phyloP scores from a whole-genome alignment of 2,113 vertebrate genomes.

The Apteryx owenii region DNA sequence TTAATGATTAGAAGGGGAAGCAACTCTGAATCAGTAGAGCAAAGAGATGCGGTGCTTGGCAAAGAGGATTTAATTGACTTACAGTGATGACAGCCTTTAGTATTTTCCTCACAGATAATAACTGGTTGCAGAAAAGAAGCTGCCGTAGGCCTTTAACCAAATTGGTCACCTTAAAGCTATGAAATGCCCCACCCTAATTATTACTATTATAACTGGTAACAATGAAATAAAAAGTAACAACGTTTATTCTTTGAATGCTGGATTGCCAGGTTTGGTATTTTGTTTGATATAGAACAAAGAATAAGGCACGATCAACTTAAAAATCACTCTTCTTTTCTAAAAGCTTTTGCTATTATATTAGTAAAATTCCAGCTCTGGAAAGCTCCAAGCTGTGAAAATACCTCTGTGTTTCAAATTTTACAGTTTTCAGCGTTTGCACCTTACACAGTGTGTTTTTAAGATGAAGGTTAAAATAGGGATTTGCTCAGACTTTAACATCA shows the following conservation, averaged over 20 bases:
- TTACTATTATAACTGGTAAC: slow-evolving; percentile 20
- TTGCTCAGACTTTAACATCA: background rate
- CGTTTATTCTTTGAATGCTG: slow-evolving; percentile 1
- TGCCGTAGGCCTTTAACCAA: slow-evolving; percentile 27
- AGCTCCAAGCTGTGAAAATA: background rate
- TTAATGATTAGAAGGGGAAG: background rate
- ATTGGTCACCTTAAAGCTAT: slow-evolving; percentile 45
- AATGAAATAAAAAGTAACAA: slow-evolving; percentile 39
- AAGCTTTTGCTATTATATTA: background rate
- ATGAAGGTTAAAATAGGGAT: background rate
- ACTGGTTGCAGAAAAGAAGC: slow-evolving; percentile 43
- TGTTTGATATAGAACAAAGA: background rate
- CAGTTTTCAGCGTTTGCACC: background rate
- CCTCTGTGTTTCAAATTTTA: background rate
- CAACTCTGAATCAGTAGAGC: background rate
- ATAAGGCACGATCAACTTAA: background rate
- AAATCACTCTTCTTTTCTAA: background rate
- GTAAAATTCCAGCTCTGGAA: background rate
- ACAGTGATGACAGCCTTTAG: background rate
- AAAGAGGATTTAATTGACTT: slow-evolving; percentile 8
- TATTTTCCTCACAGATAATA: slow-evolving; percentile 55
- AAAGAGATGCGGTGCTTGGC: background rate
- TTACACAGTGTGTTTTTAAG: background rate
- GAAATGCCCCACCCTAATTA: slow-evolving; percentile 50
- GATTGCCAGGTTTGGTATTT: background rate